These are phyloP conservation scores for Mus minutoides DNA, from an alignment of 2,797 vertebrate genomes.

Conservation along the genomic window DNA sequence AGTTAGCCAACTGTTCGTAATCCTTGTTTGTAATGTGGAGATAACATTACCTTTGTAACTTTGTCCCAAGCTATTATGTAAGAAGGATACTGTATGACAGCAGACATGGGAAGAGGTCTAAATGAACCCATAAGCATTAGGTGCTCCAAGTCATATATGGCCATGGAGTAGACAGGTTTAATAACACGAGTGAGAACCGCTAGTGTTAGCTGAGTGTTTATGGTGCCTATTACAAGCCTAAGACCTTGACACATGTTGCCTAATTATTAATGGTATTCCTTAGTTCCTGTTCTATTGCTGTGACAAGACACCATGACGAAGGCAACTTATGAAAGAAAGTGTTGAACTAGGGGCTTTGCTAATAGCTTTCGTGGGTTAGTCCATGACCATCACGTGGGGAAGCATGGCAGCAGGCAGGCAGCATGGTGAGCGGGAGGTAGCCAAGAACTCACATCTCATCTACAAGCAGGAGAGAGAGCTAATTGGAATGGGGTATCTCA, in stretches of 20 bases:
- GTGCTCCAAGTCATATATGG: neutral
- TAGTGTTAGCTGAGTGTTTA: rapidly evolving
- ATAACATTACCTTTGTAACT: neutral
- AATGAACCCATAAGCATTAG: neutral
- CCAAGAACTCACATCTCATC: neutral
- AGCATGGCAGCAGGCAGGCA: neutral
- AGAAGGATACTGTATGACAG: neutral
- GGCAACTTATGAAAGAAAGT: neutral
- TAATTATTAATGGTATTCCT: neutral
- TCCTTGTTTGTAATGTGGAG: neutral
- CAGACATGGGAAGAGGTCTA: neutral
- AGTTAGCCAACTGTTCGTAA: neutral
- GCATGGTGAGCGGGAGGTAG: neutral
- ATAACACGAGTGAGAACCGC: neutral
- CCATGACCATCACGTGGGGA: no score
- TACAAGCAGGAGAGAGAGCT: neutral
- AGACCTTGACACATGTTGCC: neutral
- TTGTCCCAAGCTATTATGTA: neutral
- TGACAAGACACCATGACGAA: neutral
- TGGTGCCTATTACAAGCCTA: neutral
- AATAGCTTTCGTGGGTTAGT: neutral
- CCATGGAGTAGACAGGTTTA: neutral
- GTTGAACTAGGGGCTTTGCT: no score
- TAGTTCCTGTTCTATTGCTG: neutral
- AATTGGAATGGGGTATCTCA: neutral